These are phyloP conservation scores for Drosophila testacea DNA, from an alignment of 2,888 invertebrate genomes.

Conservation along the genomic window DNA sequence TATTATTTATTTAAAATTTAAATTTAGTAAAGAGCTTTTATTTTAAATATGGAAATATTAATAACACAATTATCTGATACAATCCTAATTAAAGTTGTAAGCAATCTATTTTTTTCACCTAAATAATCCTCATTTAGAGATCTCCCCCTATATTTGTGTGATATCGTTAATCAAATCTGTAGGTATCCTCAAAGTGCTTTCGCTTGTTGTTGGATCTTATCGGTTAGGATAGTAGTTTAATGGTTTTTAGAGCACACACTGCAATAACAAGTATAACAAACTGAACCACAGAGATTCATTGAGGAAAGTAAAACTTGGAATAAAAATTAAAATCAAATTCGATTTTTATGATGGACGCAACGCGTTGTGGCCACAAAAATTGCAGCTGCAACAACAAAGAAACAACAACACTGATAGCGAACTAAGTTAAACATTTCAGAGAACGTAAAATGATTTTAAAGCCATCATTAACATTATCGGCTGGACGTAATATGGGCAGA, in stretches of 20 bases:
- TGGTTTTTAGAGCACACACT: conserved; percentile 26
- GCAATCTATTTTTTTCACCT: conserved; percentile 3
- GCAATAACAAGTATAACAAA: conserved; percentile 19
- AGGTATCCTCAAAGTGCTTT: conserved; percentile 62
- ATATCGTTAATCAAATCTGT: conserved; percentile 49
- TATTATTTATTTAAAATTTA: no score
- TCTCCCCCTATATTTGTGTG: conserved; percentile 8
- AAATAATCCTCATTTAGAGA: not conserved
- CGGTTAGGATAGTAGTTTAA: conserved; percentile 51
- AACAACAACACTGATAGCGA: conserved; percentile 25
- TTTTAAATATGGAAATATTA: not conserved
- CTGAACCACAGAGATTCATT: conserved; percentile 36
- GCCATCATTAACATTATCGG: conserved; percentile 76
- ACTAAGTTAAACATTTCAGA: conserved; percentile 56
- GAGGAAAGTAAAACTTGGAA: conserved; percentile 71
- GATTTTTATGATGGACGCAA: conserved; percentile 59
- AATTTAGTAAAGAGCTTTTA: no score
- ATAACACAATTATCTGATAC: not conserved
- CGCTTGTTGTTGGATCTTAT: conserved; percentile 70
- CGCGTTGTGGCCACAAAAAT: conserved; percentile 53
- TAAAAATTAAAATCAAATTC: conserved; percentile 72
- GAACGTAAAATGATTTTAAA: conserved; percentile 64
- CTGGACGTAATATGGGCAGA: conserved; percentile 42
- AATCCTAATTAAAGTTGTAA: not conserved
- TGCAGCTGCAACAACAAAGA: conserved; percentile 50